Evolutionary conservation across 2,797 vertebrate species (phyloP).

Genomic region (Miichthys miiuy): DNA sequence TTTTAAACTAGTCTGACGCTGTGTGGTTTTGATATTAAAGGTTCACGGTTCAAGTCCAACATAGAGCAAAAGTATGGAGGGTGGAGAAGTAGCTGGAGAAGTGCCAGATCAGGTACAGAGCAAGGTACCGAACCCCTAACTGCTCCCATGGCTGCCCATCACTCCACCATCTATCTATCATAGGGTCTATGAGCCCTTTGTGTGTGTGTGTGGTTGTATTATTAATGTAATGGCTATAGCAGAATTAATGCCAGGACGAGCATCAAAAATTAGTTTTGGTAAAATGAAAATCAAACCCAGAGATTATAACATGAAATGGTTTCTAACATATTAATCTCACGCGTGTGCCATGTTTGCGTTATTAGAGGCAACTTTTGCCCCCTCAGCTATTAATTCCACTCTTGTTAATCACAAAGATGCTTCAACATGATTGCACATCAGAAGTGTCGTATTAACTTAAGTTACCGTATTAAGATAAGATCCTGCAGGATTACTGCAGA

Average conservation of each 20-base stretch:
- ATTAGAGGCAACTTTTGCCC: background rate
- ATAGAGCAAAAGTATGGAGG: too few relatives aligned
- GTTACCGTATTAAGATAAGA: conserved; percentile 24
- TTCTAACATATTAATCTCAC: background rate
- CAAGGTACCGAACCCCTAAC: too few relatives aligned
- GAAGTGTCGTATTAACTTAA: conserved; percentile 22
- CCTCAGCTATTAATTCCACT: conserved; percentile 18
- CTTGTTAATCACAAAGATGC: conserved; percentile 24
- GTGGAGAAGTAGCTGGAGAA: too few relatives aligned
- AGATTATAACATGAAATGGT: background rate
- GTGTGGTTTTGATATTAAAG: background rate
- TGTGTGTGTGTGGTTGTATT: too few relatives aligned
- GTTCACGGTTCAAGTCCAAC: too few relatives aligned
- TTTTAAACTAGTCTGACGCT: conserved; percentile 4
- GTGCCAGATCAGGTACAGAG: too few relatives aligned
- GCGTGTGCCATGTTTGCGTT: background rate
- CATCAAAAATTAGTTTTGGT: background rate
- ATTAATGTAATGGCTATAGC: background rate
- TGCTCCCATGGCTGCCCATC: too few relatives aligned
- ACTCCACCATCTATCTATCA: too few relatives aligned
- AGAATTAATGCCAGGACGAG: background rate
- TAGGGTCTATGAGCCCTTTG: too few relatives aligned
- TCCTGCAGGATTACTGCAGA: conserved; percentile 30
- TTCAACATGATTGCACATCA: conserved; percentile 16
- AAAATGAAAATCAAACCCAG: background rate